Conservation (phyloP, 2,797 vertebrate genomes). For the Poliocrania exsul region DNA sequence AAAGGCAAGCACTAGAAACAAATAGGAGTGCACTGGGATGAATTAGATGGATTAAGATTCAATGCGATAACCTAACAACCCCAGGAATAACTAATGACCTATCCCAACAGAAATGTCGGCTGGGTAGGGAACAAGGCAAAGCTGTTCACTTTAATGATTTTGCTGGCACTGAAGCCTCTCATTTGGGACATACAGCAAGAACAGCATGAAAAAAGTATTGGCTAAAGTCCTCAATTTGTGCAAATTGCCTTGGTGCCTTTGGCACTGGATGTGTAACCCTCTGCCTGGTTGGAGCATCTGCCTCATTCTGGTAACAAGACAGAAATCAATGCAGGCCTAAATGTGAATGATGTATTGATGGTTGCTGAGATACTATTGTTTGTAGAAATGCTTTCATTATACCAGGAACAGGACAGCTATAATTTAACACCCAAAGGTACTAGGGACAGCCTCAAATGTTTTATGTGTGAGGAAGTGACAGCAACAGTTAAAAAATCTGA, state of each 20-base stretch:
- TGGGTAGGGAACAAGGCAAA: slow-evolving; percentile 29
- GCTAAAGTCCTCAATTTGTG: slow-evolving; percentile 27
- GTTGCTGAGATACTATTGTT: neutral
- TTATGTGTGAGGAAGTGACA: neutral
- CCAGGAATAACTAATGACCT: slow-evolving; percentile 62
- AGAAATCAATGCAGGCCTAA: slow-evolving; percentile 25
- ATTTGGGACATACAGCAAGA: slow-evolving; percentile 24
- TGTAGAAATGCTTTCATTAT: neutral
- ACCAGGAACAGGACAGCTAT: neutral
- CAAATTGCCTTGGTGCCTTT: slow-evolving; percentile 23
- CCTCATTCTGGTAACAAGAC: neutral
- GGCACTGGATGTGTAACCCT: neutral
- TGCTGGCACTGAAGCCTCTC: slow-evolving; percentile 34
- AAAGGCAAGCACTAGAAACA: slow-evolving; percentile 53
- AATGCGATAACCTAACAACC: slow-evolving; percentile 49
- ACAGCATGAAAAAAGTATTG: slow-evolving; percentile 15
- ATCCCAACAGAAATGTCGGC: slow-evolving; percentile 35
- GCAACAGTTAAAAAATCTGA: neutral
- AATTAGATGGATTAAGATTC: slow-evolving; percentile 66
- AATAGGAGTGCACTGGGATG: slow-evolving; percentile 42
- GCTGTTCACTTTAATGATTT: slow-evolving; percentile 39
- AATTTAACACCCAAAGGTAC: neutral
- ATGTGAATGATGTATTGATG: neutral
- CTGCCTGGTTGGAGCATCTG: neutral
- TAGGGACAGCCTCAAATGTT: neutral